These are phyloP conservation scores for Cairina moschata DNA, from an alignment of 2,113 vertebrate genomes.

Conservation along the genomic window DNA sequence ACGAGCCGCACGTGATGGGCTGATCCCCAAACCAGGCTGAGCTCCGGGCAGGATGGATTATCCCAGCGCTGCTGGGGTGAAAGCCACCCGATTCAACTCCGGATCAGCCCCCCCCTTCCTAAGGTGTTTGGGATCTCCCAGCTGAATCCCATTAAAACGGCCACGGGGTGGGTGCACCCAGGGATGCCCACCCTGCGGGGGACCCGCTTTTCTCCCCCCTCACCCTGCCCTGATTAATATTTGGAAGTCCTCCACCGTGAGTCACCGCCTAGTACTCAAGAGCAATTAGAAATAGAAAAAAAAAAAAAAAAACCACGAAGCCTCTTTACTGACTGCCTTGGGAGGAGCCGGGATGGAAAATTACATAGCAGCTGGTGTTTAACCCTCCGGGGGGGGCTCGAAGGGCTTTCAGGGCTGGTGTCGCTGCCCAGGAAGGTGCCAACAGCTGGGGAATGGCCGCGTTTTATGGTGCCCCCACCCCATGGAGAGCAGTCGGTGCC, in stretches of 20 bases:
- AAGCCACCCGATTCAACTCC: neutral
- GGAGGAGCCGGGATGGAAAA: neutral
- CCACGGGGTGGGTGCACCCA: fast-evolving
- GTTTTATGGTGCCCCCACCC: fast-evolving
- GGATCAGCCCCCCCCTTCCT: neutral
- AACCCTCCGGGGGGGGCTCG: neutral
- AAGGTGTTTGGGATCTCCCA: neutral
- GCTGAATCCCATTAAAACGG: neutral
- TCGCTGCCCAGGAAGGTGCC: neutral
- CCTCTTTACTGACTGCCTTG: neutral
- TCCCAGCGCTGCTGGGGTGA: fast-evolving
- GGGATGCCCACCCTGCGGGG: fast-evolving
- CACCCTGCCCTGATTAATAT: neutral
- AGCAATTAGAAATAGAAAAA: neutral
- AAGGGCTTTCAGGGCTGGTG: neutral
- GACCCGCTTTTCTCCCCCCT: neutral
- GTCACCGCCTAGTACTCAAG: neutral
- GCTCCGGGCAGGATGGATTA: neutral
- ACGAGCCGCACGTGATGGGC: fast-evolving
- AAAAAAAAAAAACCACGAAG: neutral
- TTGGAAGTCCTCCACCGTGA: neutral
- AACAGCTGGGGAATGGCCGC: neutral
- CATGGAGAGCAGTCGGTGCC: neutral
- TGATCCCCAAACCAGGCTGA: fast-evolving
- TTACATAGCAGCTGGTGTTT: neutral